Percentiles rank a stretch among this genome's conserved stretches.
phyloP scores from a whole-genome alignment of 2,113 vertebrate species.

The Hyla sarda region DNA sequence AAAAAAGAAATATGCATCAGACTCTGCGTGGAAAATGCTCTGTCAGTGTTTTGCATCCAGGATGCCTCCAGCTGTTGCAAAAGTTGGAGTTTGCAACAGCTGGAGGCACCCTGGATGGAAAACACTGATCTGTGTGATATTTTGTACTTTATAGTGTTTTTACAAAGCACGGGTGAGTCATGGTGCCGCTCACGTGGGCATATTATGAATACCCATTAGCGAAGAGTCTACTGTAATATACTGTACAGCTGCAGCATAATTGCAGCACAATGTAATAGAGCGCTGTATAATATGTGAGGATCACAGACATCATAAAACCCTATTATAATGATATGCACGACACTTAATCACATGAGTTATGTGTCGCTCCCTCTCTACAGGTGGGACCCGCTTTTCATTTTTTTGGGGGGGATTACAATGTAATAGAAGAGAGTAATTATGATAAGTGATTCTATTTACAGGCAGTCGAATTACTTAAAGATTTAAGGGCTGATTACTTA shows the following conservation, averaged over 20 bases:
- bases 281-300: not conserved
- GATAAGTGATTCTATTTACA: constrained; percentile 47
- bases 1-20: no score
- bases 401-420: constrained; percentile 27
- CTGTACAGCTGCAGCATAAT: not conserved
- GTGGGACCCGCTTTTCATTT: constrained; percentile 30
- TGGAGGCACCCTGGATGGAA: no score
- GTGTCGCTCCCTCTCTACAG: not conserved
- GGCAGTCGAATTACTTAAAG: constrained; percentile 23
- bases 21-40: no score
- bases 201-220: not conserved
- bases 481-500: constrained; percentile 39
- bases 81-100: no score
- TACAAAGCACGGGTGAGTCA: not conserved
- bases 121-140: no score
- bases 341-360: constrained; percentile 15
- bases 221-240: not conserved
- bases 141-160: no score
- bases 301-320: not conserved
- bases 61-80: no score
- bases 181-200: not conserved
- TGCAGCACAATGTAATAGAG: not conserved
- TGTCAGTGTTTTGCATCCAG: no score
- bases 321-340: not conserved
- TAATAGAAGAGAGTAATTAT: constrained; percentile 38